Conservation (phyloP, 2,888 invertebrate genomes). For the Perithous albicinctus region DNA sequence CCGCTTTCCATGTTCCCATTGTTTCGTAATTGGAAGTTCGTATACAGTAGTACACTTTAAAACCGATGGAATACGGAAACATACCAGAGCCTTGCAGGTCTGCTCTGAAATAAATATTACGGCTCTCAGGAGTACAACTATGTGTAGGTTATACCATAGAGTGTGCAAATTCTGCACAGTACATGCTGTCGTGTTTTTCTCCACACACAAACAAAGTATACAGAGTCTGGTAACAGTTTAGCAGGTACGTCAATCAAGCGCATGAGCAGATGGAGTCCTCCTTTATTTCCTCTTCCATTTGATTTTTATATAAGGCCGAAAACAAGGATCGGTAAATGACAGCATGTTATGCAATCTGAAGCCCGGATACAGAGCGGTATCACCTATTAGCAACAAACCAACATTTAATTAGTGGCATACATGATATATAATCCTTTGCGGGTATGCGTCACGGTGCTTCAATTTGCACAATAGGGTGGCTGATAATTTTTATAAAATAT, state of each 20-base stretch:
- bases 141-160: not conserved
- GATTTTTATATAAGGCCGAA: not conserved
- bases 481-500: too few relatives aligned
- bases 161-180: not conserved
- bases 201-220: not conserved
- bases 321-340: conserved; percentile 7
- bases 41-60: not conserved
- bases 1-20: not conserved
- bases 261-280: not conserved
- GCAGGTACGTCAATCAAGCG: not conserved
- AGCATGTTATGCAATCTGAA: conserved; percentile 9
- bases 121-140: too few relatives aligned
- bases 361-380: not conserved
- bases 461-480: too few relatives aligned
- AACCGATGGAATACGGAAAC: not conserved
- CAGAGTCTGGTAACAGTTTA: not conserved
- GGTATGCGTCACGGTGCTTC: not conserved
- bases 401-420: conserved; percentile 28
- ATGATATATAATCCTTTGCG: not conserved
- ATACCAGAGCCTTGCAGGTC: conserved; percentile 8
- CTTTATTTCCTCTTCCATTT: not conserved
- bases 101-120: conserved; percentile 22
- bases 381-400: not conserved
- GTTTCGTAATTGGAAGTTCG: not conserved
- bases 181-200: not conserved